Conservation (phyloP, 1,140 invertebrate species). For the Diabrotica virgifera region DNA sequence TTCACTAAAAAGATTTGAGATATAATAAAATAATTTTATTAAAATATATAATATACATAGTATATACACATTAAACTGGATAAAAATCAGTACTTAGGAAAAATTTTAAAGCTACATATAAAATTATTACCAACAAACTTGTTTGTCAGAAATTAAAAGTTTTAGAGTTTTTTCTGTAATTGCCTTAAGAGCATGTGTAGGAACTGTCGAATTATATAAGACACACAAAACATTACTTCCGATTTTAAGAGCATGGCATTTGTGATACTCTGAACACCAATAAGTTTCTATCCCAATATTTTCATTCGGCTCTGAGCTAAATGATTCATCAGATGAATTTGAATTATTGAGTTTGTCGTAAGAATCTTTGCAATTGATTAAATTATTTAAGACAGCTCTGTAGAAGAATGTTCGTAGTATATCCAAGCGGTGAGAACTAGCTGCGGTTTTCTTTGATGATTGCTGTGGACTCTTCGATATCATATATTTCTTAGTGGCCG, state of each 20-base stretch:
- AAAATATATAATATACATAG: too few species aligned
- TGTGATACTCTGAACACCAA: slow-evolving; percentile 80
- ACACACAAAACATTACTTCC: slow-evolving; percentile 64
- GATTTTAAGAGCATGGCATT: slow-evolving; percentile 69
- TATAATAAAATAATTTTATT: too few species aligned
- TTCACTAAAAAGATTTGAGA: too few species aligned
- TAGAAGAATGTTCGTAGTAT: slow-evolving; percentile 72
- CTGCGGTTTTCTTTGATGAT: slow-evolving; percentile 50
- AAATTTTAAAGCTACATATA: too few species aligned
- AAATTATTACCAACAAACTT: slow-evolving; percentile 50
- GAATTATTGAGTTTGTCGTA: slow-evolving; percentile 24
- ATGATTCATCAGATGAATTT: not conserved
- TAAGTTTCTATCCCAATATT: slow-evolving; percentile 64
- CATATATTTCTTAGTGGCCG: slow-evolving; percentile 62
- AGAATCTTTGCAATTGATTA: slow-evolving; percentile 19
- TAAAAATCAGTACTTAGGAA: too few species aligned
- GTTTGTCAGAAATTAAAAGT: slow-evolving; percentile 53
- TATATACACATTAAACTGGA: too few species aligned
- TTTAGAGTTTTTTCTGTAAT: slow-evolving; percentile 55
- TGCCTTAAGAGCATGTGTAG: slow-evolving; percentile 63
- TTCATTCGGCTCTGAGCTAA: slow-evolving; percentile 11
- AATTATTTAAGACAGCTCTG: slow-evolving; percentile 51
- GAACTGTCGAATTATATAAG: slow-evolving; percentile 64
- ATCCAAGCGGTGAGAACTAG: slow-evolving; percentile 63
- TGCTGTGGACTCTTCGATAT: slow-evolving; percentile 62